These are phyloP conservation scores for Myotis yumanensis DNA, from an alignment of 2,113 vertebrate genomes.

Conservation along the genomic window DNA sequence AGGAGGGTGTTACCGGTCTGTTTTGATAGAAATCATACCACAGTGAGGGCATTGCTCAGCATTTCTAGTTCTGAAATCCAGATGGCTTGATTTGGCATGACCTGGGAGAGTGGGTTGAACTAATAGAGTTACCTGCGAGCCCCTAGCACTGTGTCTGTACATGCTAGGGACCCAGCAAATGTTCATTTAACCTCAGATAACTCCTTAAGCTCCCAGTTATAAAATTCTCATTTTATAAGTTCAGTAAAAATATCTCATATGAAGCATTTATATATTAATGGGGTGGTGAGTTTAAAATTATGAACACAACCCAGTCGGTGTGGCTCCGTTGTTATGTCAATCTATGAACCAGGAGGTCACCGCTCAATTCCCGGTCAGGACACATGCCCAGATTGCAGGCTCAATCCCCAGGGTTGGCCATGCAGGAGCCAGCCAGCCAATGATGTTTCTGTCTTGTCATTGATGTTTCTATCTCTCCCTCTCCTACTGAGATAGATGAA, in stretches of 20 bases:
- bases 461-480: no score
- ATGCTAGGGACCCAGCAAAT: not conserved
- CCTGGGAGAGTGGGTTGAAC: not conserved
- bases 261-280: slow-evolving; percentile 50
- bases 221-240: slow-evolving; percentile 45
- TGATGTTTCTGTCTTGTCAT: no score
- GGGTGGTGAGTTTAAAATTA: slow-evolving; percentile 53
- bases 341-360: no score
- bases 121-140: not conserved
- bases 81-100: slow-evolving; percentile 34
- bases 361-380: no score
- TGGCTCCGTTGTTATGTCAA: no score
- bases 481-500: slow-evolving; percentile 18
- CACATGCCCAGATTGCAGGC: no score
- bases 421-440: no score
- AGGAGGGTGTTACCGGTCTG: not conserved
- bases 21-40: slow-evolving; percentile 55
- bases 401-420: no score
- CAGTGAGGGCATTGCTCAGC: slow-evolving; percentile 5
- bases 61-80: slow-evolving; percentile 51
- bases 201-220: not conserved
- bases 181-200: not conserved
- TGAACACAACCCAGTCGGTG: not conserved
- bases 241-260: slow-evolving; percentile 37
- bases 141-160: not conserved